Evolutionary conservation across 2,113 vertebrate genomes (phyloP).

Genomic region (Galemys pyrenaicus): DNA sequence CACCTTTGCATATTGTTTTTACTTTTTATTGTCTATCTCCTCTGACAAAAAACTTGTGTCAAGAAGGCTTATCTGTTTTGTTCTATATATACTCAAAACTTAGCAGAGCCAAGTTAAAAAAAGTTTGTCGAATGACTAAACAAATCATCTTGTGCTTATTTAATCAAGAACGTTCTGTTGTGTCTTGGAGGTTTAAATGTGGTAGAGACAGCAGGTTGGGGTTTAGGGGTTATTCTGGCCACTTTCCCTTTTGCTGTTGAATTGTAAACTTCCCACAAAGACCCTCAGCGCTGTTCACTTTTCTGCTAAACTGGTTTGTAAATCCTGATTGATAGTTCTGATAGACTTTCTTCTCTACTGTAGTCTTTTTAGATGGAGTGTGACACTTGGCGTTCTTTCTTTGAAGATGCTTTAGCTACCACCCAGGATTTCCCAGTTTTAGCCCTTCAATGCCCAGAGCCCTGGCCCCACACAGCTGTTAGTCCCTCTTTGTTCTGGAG

Average conservation of each 20-base stretch:
- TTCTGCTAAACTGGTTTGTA: slow-evolving; percentile 20
- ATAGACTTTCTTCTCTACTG: slow-evolving; percentile 29
- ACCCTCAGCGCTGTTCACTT: neutral
- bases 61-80: slow-evolving; percentile 24
- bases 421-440: slow-evolving; percentile 62
- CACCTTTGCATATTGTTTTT: slow-evolving; percentile 47
- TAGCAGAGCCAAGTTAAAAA: slow-evolving; percentile 10
- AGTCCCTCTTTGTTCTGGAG: slow-evolving; percentile 65
- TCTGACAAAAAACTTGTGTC: neutral
- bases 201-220: neutral
- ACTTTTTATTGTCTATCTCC: slow-evolving; percentile 39
- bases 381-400: slow-evolving; percentile 37
- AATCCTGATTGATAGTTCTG: slow-evolving; percentile 25
- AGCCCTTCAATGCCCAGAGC: slow-evolving; percentile 46
- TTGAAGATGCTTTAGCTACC: slow-evolving; percentile 60
- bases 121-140: slow-evolving; percentile 22
- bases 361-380: slow-evolving; percentile 31
- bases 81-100: slow-evolving; percentile 36
- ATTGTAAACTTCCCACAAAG: neutral
- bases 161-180: neutral
- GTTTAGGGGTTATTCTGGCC: neutral
- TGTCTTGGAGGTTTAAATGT: neutral
- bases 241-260: neutral
- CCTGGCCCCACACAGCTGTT: slow-evolving; percentile 63
- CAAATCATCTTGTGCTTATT: neutral